A percentile compares a stretch with the other conserved stretches of the same genome.
Conservation (phyloP, 2,113 vertebrate genomes). For the Bucco capensis region DNA sequence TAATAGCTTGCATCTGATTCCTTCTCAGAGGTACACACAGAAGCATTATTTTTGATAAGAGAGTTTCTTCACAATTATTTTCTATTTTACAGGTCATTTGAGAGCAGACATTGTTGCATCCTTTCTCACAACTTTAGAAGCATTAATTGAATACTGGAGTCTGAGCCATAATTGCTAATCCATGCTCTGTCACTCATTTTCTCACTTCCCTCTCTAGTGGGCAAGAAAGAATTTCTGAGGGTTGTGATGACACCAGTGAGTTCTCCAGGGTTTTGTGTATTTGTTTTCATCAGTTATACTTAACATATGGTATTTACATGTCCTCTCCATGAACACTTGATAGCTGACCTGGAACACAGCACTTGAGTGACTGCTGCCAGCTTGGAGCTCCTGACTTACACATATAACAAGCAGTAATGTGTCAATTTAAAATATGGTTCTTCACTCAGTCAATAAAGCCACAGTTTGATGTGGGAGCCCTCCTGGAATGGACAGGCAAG, state of each 20-base stretch:
- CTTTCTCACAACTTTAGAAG: neutral
- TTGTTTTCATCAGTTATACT: conserved; percentile 38
- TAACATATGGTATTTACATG: conserved; percentile 52
- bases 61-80: neutral
- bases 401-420: neutral
- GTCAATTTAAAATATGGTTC: neutral
- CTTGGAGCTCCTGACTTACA: neutral
- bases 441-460: neutral
- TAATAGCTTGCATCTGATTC: neutral
- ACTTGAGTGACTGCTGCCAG: conserved; percentile 6
- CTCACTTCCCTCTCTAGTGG: conserved; percentile 20
- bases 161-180: neutral
- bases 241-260: conserved; percentile 13
- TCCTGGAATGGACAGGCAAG: neutral
- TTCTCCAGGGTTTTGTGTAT: conserved; percentile 35
- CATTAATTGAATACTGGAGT: neutral
- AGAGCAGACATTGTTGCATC: neutral
- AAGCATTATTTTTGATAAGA: neutral
- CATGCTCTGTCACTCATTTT: conserved; percentile 40
- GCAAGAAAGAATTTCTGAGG: conserved; percentile 30
- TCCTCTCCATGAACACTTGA: neutral
- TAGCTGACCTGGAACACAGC: conserved; percentile 18
- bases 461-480: neutral
- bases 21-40: neutral
- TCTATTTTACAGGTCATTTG: neutral